A percentile compares a stretch with the other conserved stretches of the same genome.
phyloP scores from a whole-genome alignment of 2,797 vertebrate genomes.

The Mormyrops attenuatus region DNA sequence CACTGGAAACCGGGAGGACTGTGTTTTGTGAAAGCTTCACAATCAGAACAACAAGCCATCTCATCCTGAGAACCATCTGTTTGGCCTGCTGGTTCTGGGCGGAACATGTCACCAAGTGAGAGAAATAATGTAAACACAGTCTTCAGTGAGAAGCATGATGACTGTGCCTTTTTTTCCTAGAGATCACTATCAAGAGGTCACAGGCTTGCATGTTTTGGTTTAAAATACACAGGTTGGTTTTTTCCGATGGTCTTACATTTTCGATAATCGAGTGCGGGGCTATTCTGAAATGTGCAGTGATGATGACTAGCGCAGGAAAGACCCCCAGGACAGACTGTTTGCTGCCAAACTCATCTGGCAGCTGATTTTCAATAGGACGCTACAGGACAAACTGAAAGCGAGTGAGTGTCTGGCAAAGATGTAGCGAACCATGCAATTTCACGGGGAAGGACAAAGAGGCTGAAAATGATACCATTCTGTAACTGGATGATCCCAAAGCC shows the following conservation, averaged over 20 bases:
- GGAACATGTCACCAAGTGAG: not conserved
- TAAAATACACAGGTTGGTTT: not conserved
- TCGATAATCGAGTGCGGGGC: slow-evolving; percentile 20
- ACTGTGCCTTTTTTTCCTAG: not conserved
- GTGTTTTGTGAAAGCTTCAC: not conserved
- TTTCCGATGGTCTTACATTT: not conserved
- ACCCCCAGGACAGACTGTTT: slow-evolving; percentile 8
- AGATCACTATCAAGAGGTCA: not conserved
- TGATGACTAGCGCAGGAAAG: slow-evolving; percentile 15
- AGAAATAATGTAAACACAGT: not conserved
- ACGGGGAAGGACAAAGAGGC: not conserved
- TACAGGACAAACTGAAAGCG: slow-evolving; percentile 19
- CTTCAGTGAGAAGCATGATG: not conserved
- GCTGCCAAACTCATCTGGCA: slow-evolving; percentile 27
- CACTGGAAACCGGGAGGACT: not conserved
- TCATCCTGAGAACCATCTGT: slow-evolving; percentile 17
- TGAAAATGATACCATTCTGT: not conserved
- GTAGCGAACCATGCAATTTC: not conserved
- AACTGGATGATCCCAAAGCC: not conserved
- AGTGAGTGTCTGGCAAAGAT: slow-evolving; percentile 8
- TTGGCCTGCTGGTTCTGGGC: not conserved
- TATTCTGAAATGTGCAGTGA: slow-evolving; percentile 7
- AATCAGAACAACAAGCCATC: not conserved
- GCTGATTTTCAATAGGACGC: slow-evolving; percentile 16
- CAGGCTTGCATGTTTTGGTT: not conserved